These are phyloP conservation scores for Caenorhabditis tropicalis DNA, from an alignment of 1,140 invertebrate species.

Conservation along the genomic window DNA sequence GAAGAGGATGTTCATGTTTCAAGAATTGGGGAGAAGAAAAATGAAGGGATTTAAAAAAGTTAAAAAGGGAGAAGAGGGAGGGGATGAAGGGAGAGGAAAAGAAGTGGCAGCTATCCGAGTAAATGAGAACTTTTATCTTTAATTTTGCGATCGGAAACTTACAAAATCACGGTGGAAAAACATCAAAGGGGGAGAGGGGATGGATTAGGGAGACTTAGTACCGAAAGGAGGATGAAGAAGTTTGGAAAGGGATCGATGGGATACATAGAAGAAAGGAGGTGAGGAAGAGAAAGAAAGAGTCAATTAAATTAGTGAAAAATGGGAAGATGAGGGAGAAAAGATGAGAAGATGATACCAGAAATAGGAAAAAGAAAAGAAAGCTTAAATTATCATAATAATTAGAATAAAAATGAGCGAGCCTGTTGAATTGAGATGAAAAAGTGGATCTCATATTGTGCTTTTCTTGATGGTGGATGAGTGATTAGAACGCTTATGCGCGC, in stretches of 20 bases:
- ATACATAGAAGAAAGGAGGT: conserved; percentile 11
- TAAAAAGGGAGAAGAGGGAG: not conserved
- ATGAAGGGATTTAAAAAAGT: too few species aligned
- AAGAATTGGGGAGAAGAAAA: not conserved
- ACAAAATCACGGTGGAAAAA: conserved; percentile 34
- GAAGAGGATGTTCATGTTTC: not conserved
- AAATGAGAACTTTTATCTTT: conserved; percentile 21
- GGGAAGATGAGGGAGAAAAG: not conserved
- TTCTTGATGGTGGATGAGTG: not conserved
- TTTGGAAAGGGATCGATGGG: conserved; percentile 36
- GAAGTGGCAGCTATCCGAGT: conserved; percentile 42
- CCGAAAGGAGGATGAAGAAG: not conserved
- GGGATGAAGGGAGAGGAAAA: conserved; percentile 29
- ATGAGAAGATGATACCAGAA: conserved; percentile 44
- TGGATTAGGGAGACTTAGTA: not conserved
- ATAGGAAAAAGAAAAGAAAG: conserved; percentile 8
- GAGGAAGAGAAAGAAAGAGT: not conserved
- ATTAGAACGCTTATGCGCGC: not conserved
- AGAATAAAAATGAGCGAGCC: not conserved
- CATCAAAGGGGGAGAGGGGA: not conserved
- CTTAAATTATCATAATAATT: conserved; percentile 34
- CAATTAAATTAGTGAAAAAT: conserved; percentile 23
- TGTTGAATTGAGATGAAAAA: conserved; percentile 12
- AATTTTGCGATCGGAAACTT: conserved; percentile 39
- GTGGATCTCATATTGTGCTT: conserved; percentile 39